phyloP scores from a whole-genome alignment of 2,797 vertebrate species.

The Echiichthys vipera region DNA sequence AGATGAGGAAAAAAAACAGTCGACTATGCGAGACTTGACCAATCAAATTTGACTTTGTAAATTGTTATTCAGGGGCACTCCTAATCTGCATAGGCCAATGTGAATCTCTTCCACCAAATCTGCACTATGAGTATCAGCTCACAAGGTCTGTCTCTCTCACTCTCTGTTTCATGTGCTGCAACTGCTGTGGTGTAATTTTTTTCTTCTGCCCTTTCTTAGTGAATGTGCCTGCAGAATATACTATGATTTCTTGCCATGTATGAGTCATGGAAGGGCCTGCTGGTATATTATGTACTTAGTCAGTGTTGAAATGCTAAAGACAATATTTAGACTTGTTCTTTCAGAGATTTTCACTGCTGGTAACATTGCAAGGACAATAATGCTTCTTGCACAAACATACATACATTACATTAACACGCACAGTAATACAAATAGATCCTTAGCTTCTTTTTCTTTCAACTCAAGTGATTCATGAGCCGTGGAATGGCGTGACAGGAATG shows the following conservation, averaged over 20 bases:
- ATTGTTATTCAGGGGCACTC: too few species aligned
- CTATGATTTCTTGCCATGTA: not conserved
- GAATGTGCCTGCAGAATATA: constrained; percentile 3
- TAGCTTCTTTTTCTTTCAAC: constrained; percentile 61
- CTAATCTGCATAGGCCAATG: too few species aligned
- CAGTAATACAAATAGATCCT: constrained; percentile 44
- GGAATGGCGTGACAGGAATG: constrained; percentile 78
- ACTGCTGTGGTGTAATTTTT: not conserved
- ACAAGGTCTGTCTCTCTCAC: not conserved
- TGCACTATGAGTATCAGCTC: not conserved
- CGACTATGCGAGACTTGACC: too few species aligned
- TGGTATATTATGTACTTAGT: constrained; percentile 2
- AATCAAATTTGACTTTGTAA: too few species aligned
- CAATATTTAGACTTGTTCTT: constrained; percentile 45
- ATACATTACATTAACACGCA: constrained; percentile 38
- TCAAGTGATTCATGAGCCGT: constrained; percentile 67
- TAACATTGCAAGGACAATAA: constrained; percentile 30
- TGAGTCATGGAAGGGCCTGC: constrained; percentile 2
- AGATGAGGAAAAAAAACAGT: too few species aligned
- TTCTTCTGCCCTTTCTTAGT: not conserved
- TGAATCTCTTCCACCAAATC: not conserved
- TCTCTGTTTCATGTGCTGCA: not conserved
- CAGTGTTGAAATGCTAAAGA: constrained; percentile 25
- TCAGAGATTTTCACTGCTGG: constrained; percentile 20
- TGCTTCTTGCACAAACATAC: constrained; percentile 35